Base-by-base conservation (phyloP, 2,888 invertebrate species). In the Ormyrus nitidulus region DNA sequence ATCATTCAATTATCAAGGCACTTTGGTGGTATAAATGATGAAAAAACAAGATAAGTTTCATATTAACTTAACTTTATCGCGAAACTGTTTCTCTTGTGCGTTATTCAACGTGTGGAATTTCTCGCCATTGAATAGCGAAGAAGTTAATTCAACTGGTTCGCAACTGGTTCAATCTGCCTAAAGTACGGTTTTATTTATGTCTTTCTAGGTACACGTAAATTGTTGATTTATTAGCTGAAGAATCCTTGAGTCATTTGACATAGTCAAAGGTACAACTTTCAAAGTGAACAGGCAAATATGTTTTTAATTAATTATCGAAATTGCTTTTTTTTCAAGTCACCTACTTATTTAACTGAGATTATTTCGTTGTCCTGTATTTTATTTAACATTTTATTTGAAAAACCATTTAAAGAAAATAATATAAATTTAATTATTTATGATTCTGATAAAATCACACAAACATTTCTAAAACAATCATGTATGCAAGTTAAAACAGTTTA, bases 111-210 rank as follows among this genome's bases (percentile, higher is more conserved):
- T 53, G 61, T 56, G 65, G 68, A 78, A 78, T 78, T 73, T 62
- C 66, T 78, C 49, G 61, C 49, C 54, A 54, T 10, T 34, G 65
- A 68, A 78, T 59, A 44, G 59, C 66, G 53, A 61, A 68, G 72
- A 73, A 68, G 54, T 78, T 68, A 73, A 54, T 62, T 44, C 66
- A 70, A 70, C 70, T 70, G 56, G 34, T 68, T 77, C 34, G 49
- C 62, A 62, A 70, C 70, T 64, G 56, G 77, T 77, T 78, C 56
- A 78, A 78, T 73, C 73, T 78, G 68, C 53, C 62, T 58, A 64
- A 65, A 71, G 49, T 64, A 62, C 19, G 44, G 5, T 71, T 77
- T 71, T 70, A 65, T 65, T 58, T 49, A 77, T n/a, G 46, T n/a
- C 48, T 78, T 78, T 62, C 68, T 66, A 78, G 68, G 66, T 72